Evolutionary conservation across 2,797 vertebrate genomes (phyloP), one percentile per base, ranked within the genome.

Genomic region (Microctenopoma steveboyesi): DNA sequence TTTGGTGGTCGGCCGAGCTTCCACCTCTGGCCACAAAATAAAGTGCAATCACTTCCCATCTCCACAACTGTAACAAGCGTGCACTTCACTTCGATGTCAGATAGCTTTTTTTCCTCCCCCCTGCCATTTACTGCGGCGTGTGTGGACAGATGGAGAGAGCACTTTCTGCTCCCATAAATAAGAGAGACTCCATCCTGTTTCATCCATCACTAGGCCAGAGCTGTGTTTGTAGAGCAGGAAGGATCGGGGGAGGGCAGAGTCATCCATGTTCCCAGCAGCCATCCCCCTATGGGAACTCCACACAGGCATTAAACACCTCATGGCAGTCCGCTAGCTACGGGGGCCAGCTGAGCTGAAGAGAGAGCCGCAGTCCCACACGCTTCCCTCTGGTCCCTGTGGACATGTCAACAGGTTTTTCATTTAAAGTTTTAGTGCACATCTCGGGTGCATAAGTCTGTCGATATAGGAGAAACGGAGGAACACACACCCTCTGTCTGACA

Each of bases 271-370:
- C 88, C 89, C 81, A 88, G 83, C 83, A 90, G 87, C 80, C 74
- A 0, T 69, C 78, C 88, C 84, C 85, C 81, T 78, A 69, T 80
- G 89, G 89, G 88, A 91, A 85, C 78, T 70, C 88, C 85, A 77
- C 69, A 72, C 87, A 83, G 87, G 90, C 84, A 87, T 92, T 91
- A 91, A 92, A 93, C 89, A 90, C 92, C 89, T 91, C 89, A 74
- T 88, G 90, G 89, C 89, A 90, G 90, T 76, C 87, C 57, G 82
- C 73, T 75, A 81, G 89, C 82, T 67, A 51, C 81, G 7, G 76
- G 76, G 83, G 57, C 85, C 86, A 86, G 86, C 81, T 83, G 81
- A 85, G 83, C 59, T n/a, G 57, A 62, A 64, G 76, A 85, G 73
- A 76, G 81, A 59, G 12, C 69, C 14, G 70, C 60, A 33, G 60